Conservation (phyloP, 2,888 invertebrate genomes). For the Keiferia lycopersicella region DNA sequence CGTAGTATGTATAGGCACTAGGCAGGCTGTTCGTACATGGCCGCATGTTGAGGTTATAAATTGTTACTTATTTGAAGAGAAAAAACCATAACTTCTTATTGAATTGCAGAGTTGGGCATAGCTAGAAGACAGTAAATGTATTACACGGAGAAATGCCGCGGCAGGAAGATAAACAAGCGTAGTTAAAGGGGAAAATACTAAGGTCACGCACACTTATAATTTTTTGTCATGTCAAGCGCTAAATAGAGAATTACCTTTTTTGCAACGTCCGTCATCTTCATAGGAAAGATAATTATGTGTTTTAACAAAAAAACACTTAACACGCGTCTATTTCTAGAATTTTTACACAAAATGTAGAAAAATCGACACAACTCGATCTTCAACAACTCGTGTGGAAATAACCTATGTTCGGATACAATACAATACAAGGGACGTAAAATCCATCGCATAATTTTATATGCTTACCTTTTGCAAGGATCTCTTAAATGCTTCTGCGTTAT, state of each 20-base stretch:
- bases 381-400: conserved; percentile 55
- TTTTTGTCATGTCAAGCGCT: conserved; percentile 55
- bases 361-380: conserved; percentile 38
- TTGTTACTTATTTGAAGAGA: not conserved
- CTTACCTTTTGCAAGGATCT: conserved; percentile 25
- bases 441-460: conserved; percentile 15
- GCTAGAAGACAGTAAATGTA: not conserved
- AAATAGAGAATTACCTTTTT: conserved; percentile 64
- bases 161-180: conserved; percentile 26
- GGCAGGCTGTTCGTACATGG: conserved; percentile 36
- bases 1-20: no score
- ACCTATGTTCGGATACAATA: conserved; percentile 40
- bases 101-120: not conserved
- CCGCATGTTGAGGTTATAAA: conserved; percentile 57
- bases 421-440: conserved; percentile 39
- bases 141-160: not conserved
- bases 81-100: not conserved
- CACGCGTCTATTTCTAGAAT: conserved; percentile 32
- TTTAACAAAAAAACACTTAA: conserved; percentile 38
- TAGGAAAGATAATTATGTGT: conserved; percentile 36
- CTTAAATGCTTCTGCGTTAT: not conserved
- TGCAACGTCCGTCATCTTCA: conserved; percentile 72
- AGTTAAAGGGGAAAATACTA: conserved; percentile 41
- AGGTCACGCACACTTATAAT: conserved; percentile 61
- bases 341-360: conserved; percentile 39